phyloP scores from a whole-genome alignment of 2,888 invertebrate species.

The Lasioglossum villosulum region DNA sequence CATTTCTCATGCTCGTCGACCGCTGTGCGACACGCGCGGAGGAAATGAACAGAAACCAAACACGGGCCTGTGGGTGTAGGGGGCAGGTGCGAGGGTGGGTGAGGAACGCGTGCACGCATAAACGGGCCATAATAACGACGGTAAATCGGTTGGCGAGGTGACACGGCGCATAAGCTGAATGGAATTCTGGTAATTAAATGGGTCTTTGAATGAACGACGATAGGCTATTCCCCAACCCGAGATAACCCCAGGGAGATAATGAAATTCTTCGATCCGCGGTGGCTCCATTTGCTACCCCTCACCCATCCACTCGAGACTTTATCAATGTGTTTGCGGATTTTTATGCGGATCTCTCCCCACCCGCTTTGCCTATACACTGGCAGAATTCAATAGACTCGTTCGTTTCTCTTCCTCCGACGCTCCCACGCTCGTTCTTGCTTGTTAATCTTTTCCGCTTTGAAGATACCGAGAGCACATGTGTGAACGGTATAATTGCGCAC shows the following conservation, averaged over 20 bases:
- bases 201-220: conserved; percentile 61
- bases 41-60: not conserved
- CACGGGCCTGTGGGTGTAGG: not conserved
- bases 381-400: not conserved
- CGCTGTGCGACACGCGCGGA: not conserved
- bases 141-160: conserved; percentile 39
- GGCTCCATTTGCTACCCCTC: conserved; percentile 39
- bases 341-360: not conserved
- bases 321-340: not conserved
- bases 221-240: conserved; percentile 56
- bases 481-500: not conserved
- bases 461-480: conserved; percentile 10
- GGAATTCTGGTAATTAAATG: conserved; percentile 67
- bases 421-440: conserved; percentile 39
- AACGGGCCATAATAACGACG: conserved; percentile 16
- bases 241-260: conserved; percentile 63
- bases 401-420: not conserved
- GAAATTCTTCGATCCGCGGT: conserved; percentile 59
- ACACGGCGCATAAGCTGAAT: conserved; percentile 51
- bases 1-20: not conserved
- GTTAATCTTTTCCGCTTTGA: conserved; percentile 64
- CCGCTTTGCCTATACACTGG: not conserved
- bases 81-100: not conserved
- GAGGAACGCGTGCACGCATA: not conserved
- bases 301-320: not conserved